Base-by-base conservation (phyloP, 2,797 vertebrate species). In the Melanotaenia boesemani region DNA sequence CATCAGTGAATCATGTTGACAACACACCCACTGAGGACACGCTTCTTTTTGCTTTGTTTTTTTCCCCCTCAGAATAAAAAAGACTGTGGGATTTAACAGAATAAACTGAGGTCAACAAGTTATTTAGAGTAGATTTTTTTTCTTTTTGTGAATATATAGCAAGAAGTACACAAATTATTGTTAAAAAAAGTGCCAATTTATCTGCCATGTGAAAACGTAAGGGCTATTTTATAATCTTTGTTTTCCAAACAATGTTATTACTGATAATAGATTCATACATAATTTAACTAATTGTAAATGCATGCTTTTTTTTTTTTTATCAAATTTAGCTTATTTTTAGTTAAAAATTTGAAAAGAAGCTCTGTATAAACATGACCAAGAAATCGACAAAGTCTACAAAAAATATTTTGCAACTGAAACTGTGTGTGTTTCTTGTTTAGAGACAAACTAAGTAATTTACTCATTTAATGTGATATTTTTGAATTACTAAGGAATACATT, bases 1-100 rank as follows among this genome's bases (percentile, higher is more conserved):
- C 76, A 83, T 81, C 76, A 95, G 91, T 94, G 93, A 96, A 96
- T 96, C 95, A 94, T 96, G 95, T 96, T 96, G 95, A 96, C 93
- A 91, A 93, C 94, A 96, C 95, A 94, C 15, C 15, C 34, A 55
- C 5, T 63, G 63, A 55, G 76, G 50, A 60, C 46, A 50, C 44
- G 52, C 58, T 18, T 41, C 24, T 39, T 57, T 10, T 0, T 54
- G 56, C 63, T 56, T 46, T 32, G 37, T 15, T 30, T 22, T 16
- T 68, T 67, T 62, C 28, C 22, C n/a, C 28, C 24, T 50, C 56
- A 41, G n/a, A 13, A 59, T 5, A 41, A 16, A 60, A 62, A 52
- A 32, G 8, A 1, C 44, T 30, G 20, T 48, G 32, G 1, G 46
- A 59, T 37, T 65, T 75, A 36, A 24, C 41, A 67, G 52, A 56